Conservation (phyloP, 2,113 vertebrate genomes). For the Grammomys surdaster region DNA sequence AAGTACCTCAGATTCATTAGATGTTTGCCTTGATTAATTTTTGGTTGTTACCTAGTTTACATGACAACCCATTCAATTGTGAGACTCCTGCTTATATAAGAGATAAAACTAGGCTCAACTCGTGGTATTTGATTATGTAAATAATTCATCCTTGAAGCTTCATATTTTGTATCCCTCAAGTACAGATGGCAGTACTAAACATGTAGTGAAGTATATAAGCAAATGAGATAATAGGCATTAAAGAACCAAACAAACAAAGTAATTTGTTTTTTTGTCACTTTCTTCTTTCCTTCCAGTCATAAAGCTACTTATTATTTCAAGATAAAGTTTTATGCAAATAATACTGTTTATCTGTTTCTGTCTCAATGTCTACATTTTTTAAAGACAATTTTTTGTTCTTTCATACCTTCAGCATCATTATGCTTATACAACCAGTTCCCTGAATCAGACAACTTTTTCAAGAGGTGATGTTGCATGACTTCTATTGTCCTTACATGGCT, state of each 20-base stretch:
- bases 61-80: not conserved
- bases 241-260: not conserved
- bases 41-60: not conserved
- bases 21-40: not conserved
- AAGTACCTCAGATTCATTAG: not conserved
- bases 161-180: not conserved
- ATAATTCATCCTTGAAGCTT: not conserved
- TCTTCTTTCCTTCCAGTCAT: not conserved
- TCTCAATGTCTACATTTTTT: not conserved
- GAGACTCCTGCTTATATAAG: not conserved
- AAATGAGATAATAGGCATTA: slow-evolving; percentile 14
- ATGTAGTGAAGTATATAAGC: not conserved
- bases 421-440: not conserved
- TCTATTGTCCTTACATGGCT: not conserved
- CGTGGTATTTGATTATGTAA: not conserved
- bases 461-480: too few species aligned
- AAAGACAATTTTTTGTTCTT: not conserved
- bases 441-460: not conserved
- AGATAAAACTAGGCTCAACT: not conserved
- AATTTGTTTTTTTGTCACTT: not conserved
- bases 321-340: not conserved
- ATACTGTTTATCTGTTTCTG: not conserved
- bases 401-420: not conserved
- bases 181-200: not conserved
- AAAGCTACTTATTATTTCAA: not conserved